These are phyloP conservation scores for Desmophyllum pertusum DNA, from an alignment of 92 coral and sea anemone species.

Conservation along the genomic window DNA sequence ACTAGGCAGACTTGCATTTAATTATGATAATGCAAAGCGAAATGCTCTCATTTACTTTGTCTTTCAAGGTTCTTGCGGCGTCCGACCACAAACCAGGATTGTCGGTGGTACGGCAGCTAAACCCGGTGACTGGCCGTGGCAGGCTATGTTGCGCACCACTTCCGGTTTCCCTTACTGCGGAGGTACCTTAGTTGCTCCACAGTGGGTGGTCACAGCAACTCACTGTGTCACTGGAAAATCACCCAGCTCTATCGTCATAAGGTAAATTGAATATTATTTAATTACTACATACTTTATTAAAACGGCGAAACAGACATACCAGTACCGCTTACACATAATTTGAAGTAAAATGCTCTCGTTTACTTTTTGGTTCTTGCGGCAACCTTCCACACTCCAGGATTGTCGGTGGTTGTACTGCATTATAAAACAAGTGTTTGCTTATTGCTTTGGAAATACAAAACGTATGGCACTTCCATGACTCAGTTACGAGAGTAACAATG, in stretches of 20 bases:
- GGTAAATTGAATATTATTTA: no score
- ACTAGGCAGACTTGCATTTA: no score
- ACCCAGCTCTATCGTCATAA: constrained; percentile 5
- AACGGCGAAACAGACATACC: no score
- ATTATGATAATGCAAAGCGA: not conserved
- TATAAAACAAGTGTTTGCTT: no score
- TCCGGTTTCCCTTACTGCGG: constrained; percentile 55
- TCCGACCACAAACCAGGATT: constrained; percentile 34
- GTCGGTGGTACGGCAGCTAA: constrained; percentile 51
- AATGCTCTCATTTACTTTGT: not conserved
- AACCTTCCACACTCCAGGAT: no score
- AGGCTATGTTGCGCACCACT: constrained; percentile 29
- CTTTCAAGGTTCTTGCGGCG: constrained; percentile 35
- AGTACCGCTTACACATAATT: no score
- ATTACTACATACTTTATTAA: not conserved
- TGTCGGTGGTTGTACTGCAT: no score
- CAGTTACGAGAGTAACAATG: no score
- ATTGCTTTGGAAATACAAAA: not conserved
- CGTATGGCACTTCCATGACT: not conserved
- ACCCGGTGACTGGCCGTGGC: constrained; percentile 60
- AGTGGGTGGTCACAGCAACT: constrained; percentile 59
- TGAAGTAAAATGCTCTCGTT: no score
- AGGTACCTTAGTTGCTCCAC: constrained; percentile 36
- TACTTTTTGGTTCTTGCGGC: no score
- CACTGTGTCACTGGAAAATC: constrained; percentile 29